These are phyloP conservation scores for Sylvicapra grimmia DNA, from an alignment of 2,113 vertebrate species.

Conservation along the genomic window DNA sequence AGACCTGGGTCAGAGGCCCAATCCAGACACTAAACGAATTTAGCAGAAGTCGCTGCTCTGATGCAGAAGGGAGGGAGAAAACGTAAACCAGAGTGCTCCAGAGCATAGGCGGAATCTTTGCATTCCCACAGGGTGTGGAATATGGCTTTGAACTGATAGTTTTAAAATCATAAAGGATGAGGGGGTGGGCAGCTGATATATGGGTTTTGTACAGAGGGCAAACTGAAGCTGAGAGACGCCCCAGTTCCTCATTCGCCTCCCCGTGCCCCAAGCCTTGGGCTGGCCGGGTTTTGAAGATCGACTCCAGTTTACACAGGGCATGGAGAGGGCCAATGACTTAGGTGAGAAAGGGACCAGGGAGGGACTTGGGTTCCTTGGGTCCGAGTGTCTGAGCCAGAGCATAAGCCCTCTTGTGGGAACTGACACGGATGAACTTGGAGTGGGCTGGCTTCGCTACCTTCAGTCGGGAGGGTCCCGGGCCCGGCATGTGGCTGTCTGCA, in stretches of 20 bases:
- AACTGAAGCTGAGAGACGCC: not conserved
- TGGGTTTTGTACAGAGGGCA: not conserved
- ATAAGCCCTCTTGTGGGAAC: not conserved
- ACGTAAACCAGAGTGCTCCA: not conserved
- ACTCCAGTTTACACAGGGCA: not conserved
- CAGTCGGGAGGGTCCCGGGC: not conserved
- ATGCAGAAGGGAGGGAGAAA: not conserved
- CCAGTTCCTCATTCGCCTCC: not conserved
- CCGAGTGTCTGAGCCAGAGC: not conserved
- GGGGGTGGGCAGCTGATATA: not conserved
- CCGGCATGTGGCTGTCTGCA: not conserved
- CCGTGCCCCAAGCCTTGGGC: not conserved
- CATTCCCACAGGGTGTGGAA: not conserved
- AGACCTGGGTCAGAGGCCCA: not conserved
- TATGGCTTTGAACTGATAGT: not conserved
- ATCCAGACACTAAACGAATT: conserved; percentile 40
- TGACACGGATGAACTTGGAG: not conserved
- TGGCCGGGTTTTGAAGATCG: not conserved
- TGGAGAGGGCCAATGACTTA: not conserved
- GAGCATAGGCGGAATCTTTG: not conserved
- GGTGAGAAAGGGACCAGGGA: not conserved
- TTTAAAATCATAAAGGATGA: not conserved
- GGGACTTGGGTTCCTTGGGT: not conserved
- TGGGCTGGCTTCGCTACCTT: not conserved
- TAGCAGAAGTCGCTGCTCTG: conserved; percentile 39